phyloP scores from a whole-genome alignment of 2,888 invertebrate genomes.

The Erebia aethiops region DNA sequence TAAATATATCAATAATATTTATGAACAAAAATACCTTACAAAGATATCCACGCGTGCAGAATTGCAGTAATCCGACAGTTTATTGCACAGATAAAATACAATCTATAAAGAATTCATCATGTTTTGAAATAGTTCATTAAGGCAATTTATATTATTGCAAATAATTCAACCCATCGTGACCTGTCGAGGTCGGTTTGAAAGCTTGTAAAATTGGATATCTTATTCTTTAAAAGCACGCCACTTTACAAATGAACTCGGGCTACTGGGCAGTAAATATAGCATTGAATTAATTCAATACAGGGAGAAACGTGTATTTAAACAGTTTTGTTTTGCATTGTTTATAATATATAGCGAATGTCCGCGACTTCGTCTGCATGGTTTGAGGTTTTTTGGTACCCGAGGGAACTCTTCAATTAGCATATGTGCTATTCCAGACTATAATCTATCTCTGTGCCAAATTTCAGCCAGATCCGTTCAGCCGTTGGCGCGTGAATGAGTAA shows the following conservation, averaged over 20 bases:
- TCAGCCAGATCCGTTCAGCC: no score
- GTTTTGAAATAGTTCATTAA: slow-evolving; percentile 21
- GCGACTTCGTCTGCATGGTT: no score
- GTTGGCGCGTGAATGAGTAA: no score
- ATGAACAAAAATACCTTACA: background rate
- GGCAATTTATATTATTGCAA: slow-evolving; percentile 18
- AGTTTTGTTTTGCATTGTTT: no score
- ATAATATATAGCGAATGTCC: no score
- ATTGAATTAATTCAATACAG: slow-evolving; percentile 13
- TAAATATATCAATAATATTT: no score
- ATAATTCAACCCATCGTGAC: slow-evolving; percentile 30
- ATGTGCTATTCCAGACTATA: no score
- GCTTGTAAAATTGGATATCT: slow-evolving; percentile 27
- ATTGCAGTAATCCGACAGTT: slow-evolving; percentile 8
- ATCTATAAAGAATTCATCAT: slow-evolving; percentile 15
- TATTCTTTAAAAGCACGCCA: slow-evolving; percentile 31
- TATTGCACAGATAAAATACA: slow-evolving; percentile 17
- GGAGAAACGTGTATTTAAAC: no score
- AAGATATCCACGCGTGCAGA: background rate
- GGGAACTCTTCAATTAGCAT: no score
- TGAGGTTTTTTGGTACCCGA: no score
- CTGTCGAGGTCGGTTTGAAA: slow-evolving; percentile 32
- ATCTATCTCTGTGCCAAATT: no score
- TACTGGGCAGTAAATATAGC: slow-evolving; percentile 17
- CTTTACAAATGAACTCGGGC: slow-evolving; percentile 25